Evolutionary conservation across 2,888 invertebrate species (phyloP).

Genomic region (Barypeithes pellucidus): DNA sequence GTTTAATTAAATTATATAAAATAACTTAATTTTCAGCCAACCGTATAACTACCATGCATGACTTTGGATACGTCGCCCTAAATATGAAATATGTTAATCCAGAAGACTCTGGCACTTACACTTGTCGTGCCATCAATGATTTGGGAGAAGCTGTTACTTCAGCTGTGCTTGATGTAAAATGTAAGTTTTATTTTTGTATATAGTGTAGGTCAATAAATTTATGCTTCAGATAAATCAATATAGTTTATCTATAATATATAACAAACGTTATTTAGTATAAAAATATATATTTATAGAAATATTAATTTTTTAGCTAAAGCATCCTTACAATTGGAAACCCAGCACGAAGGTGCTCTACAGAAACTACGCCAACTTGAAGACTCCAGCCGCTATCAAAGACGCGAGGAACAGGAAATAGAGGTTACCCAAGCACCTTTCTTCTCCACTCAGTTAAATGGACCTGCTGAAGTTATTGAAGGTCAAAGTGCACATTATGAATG

Average conservation of each 20-base stretch:
- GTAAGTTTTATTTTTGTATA: slow-evolving; percentile 72
- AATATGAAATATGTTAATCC: slow-evolving; percentile 96
- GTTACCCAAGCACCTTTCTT: slow-evolving; percentile 90
- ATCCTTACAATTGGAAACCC: slow-evolving; percentile 89
- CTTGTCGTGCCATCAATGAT: slow-evolving; percentile 93
- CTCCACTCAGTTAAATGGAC: slow-evolving; percentile 89
- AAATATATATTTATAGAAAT: no score
- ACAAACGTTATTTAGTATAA: no score
- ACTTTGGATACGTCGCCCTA: slow-evolving; percentile 97
- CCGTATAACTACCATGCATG: slow-evolving; percentile 94
- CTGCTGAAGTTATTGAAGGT: slow-evolving; percentile 87
- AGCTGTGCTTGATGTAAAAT: slow-evolving; percentile 91
- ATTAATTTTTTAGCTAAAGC: slow-evolving; percentile 80
- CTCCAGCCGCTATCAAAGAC: slow-evolving; percentile 83
- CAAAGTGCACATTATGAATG: slow-evolving; percentile 95
- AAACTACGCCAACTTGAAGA: slow-evolving; percentile 92
- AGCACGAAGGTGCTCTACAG: slow-evolving; percentile 90
- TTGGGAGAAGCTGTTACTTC: slow-evolving; percentile 96
- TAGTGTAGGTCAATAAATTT: no score
- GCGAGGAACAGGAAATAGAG: slow-evolving; percentile 85
- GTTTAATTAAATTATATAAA: slow-evolving; percentile 1
- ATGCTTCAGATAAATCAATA: no score
- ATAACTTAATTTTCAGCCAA: slow-evolving; percentile 76
- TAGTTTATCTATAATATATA: no score
- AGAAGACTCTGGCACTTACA: slow-evolving; percentile 97